Percentiles rank a stretch among this genome's conserved stretches.
Conservation (phyloP, 2,113 vertebrate species). For the Anhinga anhinga region DNA sequence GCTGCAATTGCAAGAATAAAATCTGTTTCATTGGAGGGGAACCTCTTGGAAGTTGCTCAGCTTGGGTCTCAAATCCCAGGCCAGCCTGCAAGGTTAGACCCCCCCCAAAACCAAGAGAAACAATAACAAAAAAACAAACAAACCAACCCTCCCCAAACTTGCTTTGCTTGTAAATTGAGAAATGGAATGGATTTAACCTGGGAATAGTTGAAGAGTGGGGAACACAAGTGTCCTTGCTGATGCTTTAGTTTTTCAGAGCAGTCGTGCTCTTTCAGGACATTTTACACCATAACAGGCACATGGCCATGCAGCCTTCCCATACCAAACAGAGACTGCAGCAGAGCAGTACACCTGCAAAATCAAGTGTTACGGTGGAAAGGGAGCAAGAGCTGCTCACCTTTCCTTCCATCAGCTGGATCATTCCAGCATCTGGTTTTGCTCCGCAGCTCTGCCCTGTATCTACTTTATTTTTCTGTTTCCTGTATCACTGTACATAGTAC, state of each 20-base stretch:
- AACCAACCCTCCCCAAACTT: not conserved
- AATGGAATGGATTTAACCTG: not conserved
- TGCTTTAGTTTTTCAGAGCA: not conserved
- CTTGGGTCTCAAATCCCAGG: not conserved
- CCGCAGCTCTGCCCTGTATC: rapidly evolving
- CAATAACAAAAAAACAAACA: not conserved
- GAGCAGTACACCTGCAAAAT: not conserved
- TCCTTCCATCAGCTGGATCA: not conserved
- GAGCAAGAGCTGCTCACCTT: not conserved
- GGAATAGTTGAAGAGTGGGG: not conserved
- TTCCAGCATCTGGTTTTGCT: not conserved
- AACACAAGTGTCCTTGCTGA: not conserved
- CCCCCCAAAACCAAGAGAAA: not conserved
- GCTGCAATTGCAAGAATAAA: not conserved
- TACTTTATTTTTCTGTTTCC: not conserved
- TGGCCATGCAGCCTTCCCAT: not conserved
- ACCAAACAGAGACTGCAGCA: not conserved
- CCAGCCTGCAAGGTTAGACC: not conserved
- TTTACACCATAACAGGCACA: not conserved
- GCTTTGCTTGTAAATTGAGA: not conserved
- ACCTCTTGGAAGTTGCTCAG: not conserved
- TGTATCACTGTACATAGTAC: not conserved
- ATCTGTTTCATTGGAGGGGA: not conserved
- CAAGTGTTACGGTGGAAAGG: not conserved
- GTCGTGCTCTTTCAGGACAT: not conserved